Evolutionary conservation across 2,113 vertebrate species (phyloP).

Genomic region (Psammodynastes pulverulentus): DNA sequence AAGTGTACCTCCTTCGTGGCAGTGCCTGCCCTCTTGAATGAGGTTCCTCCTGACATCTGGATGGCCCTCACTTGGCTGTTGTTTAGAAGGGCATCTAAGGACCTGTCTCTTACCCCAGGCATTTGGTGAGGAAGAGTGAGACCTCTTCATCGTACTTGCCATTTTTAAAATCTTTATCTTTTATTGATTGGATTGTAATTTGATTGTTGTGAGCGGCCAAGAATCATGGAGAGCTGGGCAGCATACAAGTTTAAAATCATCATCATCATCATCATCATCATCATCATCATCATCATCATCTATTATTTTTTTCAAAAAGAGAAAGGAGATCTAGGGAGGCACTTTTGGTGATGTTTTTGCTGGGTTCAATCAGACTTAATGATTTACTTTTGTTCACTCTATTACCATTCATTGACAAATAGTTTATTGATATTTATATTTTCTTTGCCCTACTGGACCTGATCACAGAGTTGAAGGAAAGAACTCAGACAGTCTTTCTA

Average conservation of each 20-base stretch:
- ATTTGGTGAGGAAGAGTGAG: not conserved
- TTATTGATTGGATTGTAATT: not conserved
- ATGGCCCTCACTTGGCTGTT: not conserved
- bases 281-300: not conserved
- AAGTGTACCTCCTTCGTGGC: not conserved
- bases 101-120: not conserved
- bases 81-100: not conserved
- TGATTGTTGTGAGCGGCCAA: not conserved
- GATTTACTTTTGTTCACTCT: not conserved
- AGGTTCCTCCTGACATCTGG: not conserved
- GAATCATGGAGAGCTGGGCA: not conserved
- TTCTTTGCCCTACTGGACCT: not conserved
- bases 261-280: not conserved
- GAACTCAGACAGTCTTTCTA: not conserved
- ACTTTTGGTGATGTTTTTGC: not conserved
- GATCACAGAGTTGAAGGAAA: not conserved
- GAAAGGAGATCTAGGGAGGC: not conserved
- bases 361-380: not conserved
- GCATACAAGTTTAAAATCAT: not conserved
- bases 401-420: not conserved
- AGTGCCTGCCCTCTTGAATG: not conserved
- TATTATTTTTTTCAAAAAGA: constrained; percentile 34
- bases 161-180: not conserved
- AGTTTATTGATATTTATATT: not conserved
- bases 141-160: not conserved